Conservation (phyloP, 2,113 vertebrate species). For the Nanger granti region DNA sequence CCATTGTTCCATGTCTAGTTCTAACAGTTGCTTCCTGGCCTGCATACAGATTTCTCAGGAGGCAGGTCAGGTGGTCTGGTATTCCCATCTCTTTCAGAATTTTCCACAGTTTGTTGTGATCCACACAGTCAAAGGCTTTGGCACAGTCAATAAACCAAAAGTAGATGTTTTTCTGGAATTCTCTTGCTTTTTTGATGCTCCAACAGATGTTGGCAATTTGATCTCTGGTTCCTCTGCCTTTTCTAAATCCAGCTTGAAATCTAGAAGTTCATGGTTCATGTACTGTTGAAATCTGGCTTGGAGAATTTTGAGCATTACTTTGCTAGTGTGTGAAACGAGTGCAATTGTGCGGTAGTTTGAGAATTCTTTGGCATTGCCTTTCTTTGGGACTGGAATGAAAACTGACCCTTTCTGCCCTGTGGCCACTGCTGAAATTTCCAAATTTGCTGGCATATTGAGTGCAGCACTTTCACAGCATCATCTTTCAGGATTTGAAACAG, state of each 20-base stretch:
- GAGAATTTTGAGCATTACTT: background rate
- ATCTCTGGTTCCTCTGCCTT: background rate
- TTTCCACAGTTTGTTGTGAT: background rate
- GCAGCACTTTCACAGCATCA: background rate
- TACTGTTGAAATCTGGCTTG: background rate
- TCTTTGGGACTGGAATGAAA: background rate
- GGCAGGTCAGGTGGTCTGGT: background rate
- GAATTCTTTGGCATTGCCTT: background rate
- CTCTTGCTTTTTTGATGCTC: background rate
- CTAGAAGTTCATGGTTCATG: background rate
- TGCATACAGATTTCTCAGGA: background rate
- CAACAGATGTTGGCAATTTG: background rate
- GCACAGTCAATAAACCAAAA: background rate
- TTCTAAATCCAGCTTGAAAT: background rate
- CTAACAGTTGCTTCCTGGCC: background rate
- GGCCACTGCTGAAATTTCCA: background rate
- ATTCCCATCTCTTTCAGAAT: background rate
- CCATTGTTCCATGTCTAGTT: background rate
- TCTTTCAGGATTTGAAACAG: background rate
- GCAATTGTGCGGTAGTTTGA: accelerated
- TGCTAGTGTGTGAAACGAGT: background rate
- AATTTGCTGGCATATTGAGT: background rate
- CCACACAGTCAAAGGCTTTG: background rate
- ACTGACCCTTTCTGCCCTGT: background rate
- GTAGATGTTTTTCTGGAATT: background rate